Conservation (phyloP, 2,797 vertebrate genomes). For the Sarcoramphus papa region DNA sequence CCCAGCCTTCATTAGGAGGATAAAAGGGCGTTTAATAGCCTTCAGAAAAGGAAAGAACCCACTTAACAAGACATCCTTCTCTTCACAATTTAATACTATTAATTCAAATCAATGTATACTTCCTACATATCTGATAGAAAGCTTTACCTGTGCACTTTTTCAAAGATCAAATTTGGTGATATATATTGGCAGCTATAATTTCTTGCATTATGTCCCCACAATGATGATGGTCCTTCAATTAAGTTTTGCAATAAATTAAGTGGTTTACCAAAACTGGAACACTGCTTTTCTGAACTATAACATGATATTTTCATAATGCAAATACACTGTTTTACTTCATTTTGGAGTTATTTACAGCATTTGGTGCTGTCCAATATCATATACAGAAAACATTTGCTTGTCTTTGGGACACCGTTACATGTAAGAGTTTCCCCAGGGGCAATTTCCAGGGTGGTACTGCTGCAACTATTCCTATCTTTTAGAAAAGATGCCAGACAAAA, state of each 20-base stretch:
- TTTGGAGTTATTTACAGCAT: neutral
- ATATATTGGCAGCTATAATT: neutral
- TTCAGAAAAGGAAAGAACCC: neutral
- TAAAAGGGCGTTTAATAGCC: neutral
- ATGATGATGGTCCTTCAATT: neutral
- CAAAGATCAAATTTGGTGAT: neutral
- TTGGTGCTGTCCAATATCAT: neutral
- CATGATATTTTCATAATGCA: neutral
- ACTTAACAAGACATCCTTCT: neutral
- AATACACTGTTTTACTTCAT: neutral
- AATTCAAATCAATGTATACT: neutral
- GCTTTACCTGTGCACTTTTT: neutral
- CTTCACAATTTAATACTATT: neutral
- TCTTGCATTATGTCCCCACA: neutral
- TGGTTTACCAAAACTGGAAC: neutral
- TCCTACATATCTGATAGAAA: neutral
- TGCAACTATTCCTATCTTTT: neutral
- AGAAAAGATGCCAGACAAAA: neutral
- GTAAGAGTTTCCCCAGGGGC: neutral
- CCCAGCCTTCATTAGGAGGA: neutral
- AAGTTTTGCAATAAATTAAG: neutral
- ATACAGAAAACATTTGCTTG: neutral
- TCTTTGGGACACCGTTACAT: neutral
- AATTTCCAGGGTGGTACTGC: neutral
- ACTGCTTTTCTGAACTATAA: neutral